A percentile compares a stretch with the other conserved stretches of the same genome.
phyloP scores from a whole-genome alignment of 2,888 invertebrate genomes.

The Fabriciana adippe region DNA sequence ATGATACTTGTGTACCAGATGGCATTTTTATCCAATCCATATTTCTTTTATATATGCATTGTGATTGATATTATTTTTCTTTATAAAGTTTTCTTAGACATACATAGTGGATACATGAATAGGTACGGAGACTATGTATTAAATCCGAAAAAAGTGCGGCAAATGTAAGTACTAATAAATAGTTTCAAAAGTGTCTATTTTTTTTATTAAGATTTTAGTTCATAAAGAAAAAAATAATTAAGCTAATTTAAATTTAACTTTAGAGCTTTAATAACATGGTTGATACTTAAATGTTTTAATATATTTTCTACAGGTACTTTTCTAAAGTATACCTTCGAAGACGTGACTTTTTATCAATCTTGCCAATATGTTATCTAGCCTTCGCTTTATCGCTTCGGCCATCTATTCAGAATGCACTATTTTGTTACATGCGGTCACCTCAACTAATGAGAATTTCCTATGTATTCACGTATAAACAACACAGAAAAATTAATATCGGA shows the following conservation, averaged over 20 bases:
- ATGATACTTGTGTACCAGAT: slow-evolving; percentile 75
- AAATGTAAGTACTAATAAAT: slow-evolving; percentile 59
- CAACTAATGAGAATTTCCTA: slow-evolving; percentile 72
- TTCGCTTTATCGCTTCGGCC: slow-evolving; percentile 52
- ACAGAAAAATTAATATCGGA: slow-evolving; percentile 68
- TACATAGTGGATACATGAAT: slow-evolving; percentile 76
- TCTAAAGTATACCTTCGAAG: slow-evolving; percentile 62
- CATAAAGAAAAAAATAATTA: no score
- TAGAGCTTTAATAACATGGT: neutral
- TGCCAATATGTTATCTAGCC: slow-evolving; percentile 65
- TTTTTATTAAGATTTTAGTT: no score
- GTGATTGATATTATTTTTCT: slow-evolving; percentile 66
- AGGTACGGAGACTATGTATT: slow-evolving; percentile 76
- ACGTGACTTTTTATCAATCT: slow-evolving; percentile 69
- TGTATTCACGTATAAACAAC: slow-evolving; percentile 68
- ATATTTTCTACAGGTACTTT: slow-evolving; percentile 66
- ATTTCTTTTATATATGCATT: slow-evolving; percentile 60
- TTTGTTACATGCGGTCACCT: slow-evolving; percentile 66
- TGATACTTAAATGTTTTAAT: neutral
- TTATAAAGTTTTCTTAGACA: slow-evolving; percentile 72
- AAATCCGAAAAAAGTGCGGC: slow-evolving; percentile 67
- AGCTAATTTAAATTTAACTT: neutral
- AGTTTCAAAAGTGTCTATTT: no score
- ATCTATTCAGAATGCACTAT: slow-evolving; percentile 53
- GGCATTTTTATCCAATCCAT: slow-evolving; percentile 69